A percentile compares a stretch with the other conserved stretches of the same genome.
These are phyloP conservation scores for Myrmecobius fasciatus DNA, from an alignment of 2,113 vertebrate genomes.

Conservation along the genomic window DNA sequence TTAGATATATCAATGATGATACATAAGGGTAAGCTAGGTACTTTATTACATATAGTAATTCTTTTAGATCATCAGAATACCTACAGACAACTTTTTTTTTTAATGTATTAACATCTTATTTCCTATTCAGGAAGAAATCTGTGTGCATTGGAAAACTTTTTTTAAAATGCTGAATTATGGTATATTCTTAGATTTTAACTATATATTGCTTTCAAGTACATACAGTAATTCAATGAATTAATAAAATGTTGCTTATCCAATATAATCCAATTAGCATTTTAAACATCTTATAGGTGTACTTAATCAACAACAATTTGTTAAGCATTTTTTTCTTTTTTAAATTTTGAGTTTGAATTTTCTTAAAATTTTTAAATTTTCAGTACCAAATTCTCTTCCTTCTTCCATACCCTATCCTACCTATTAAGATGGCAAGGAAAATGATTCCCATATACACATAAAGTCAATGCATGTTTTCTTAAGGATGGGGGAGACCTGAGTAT, in stretches of 20 bases:
- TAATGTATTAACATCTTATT: neutral
- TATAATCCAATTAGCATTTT: neutral
- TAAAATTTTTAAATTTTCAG: neutral
- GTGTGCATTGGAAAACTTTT: neutral
- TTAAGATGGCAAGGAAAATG: neutral
- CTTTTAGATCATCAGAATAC: neutral
- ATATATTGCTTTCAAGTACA: no score
- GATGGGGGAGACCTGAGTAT: neutral
- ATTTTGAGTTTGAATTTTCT: no score
- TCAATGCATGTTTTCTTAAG: neutral
- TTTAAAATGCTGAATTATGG: neutral
- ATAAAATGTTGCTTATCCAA: neutral
- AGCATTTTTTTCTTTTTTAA: neutral
- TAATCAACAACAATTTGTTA: neutral
- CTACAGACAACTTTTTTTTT: conserved; percentile 4
- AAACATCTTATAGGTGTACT: neutral
- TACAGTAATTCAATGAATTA: neutral
- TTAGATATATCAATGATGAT: conserved; percentile 35
- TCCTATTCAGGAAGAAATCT: neutral
- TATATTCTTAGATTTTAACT: neutral
- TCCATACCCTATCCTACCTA: neutral
- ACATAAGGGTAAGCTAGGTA: conserved; percentile 18
- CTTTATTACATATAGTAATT: conserved; percentile 23
- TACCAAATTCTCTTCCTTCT: neutral
- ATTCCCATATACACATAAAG: neutral